phyloP scores from a whole-genome alignment of 2,113 vertebrate genomes.

The Myrmecobius fasciatus region DNA sequence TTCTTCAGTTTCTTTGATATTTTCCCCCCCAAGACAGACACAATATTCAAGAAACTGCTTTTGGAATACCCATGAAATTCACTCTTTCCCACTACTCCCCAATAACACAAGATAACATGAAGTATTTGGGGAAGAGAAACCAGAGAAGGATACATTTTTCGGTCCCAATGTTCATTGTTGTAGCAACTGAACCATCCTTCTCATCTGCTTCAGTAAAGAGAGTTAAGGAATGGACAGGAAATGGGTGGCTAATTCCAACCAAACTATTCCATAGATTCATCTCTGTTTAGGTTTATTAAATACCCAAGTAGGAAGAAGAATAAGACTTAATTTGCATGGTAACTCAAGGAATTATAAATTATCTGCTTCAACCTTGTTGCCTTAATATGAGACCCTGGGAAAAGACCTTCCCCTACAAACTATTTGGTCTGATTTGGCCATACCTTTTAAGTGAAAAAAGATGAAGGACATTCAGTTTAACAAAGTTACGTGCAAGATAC shows the following conservation, averaged over 20 bases:
- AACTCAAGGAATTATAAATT: not conserved
- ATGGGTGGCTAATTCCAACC: not conserved
- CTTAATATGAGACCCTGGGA: not conserved
- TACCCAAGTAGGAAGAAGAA: not conserved
- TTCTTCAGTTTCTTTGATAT: constrained; percentile 15
- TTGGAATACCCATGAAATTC: not conserved
- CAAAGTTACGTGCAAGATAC: not conserved
- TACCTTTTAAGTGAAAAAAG: not conserved
- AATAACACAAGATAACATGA: constrained; percentile 18
- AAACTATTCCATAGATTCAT: not conserved
- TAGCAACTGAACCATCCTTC: constrained; percentile 66
- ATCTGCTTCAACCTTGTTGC: not conserved
- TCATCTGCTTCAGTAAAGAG: constrained; percentile 81
- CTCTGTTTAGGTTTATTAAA: not conserved
- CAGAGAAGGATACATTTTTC: constrained; percentile 87
- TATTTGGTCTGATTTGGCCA: not conserved
- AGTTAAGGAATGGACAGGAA: constrained; percentile 81
- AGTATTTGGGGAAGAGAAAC: not conserved
- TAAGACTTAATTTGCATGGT: not conserved
- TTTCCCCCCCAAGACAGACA: not conserved
- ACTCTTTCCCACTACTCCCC: constrained; percentile 1
- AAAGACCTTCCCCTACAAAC: constrained; percentile 15
- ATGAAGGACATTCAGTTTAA: not conserved
- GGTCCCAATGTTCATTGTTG: constrained; percentile 70
- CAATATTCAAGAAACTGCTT: not conserved